Evolutionary conservation across 2,113 vertebrate species (phyloP).

Genomic region (Nycticebus coucang): DNA sequence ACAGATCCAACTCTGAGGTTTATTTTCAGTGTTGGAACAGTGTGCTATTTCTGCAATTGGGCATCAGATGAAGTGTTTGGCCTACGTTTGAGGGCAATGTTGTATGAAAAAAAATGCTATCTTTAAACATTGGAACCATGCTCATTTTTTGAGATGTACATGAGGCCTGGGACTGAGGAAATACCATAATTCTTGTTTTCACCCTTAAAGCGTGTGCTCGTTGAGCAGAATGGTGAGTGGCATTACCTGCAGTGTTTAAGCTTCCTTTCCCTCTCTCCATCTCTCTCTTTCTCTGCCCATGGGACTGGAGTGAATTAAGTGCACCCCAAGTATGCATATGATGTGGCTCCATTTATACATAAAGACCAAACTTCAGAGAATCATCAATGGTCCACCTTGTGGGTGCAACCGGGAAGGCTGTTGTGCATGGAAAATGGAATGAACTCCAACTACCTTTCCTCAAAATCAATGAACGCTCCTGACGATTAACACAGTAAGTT

Average conservation of each 20-base stretch:
- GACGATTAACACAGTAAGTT: neutral
- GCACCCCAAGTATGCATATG: constrained; percentile 9
- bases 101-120: constrained; percentile 11
- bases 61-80: neutral
- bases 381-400: neutral
- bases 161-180: constrained; percentile 46
- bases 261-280: neutral
- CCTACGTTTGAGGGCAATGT: neutral
- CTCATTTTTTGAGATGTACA: constrained; percentile 37
- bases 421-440: neutral
- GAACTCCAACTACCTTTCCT: neutral
- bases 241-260: constrained; percentile 48
- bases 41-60: neutral
- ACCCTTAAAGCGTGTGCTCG: constrained; percentile 43
- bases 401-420: neutral
- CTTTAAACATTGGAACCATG: constrained; percentile 48
- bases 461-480: constrained; percentile 19
- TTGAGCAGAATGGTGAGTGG: constrained; percentile 41
- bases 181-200: constrained; percentile 53
- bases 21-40: neutral
- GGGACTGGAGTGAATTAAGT: constrained; percentile 47
- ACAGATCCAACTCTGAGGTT: neutral
- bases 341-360: constrained; percentile 22
- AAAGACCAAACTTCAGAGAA: constrained; percentile 43
- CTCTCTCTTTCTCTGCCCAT: neutral